Evolutionary conservation across 1,140 invertebrate genomes (phyloP), one percentile per base, ranked within the genome.

Genomic region (Leucophenga varia): DNA sequence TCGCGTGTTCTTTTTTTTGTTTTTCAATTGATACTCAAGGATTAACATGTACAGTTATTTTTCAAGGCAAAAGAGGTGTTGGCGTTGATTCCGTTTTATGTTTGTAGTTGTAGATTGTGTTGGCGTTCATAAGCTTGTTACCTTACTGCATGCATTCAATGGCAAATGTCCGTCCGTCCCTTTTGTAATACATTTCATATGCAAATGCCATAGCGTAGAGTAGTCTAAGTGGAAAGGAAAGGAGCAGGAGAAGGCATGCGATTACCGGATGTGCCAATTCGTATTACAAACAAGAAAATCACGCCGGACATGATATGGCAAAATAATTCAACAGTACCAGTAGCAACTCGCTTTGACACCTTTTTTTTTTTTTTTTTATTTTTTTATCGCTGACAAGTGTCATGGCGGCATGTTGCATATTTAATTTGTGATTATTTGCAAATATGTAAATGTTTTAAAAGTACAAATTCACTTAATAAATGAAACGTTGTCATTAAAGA

Each of bases 1-100:
- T n/a, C n/a, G n/a, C n/a, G n/a, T n/a, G n/a, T n/a, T n/a, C n/a
- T n/a, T n/a, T n/a, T n/a, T n/a, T n/a, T n/a, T 63, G 63, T 61
- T 65, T 67, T 67, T 63, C 63, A 61, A 67, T 67, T 61, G 63
- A 57, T 59, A 63, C 56, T 53, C 44, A 53, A 44, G 63, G 63
- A 67, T 67, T 67, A 67, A 67, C 63, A 67, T 67, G n/a, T n/a
- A n/a, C n/a, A n/a, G n/a, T 67, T 67, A 67, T 67, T 67, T 67
- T 67, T 67, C 63, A 67, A 54, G 39, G 49, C 43, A 47, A 34
- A 45, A 40, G 31, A n/a, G n/a, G n/a, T n/a, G n/a, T n/a, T n/a
- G n/a, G n/a, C n/a, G n/a, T n/a, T n/a, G n/a, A n/a, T n/a, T n/a
- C n/a, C n/a, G n/a, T n/a, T n/a, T n/a, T n/a, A n/a, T n/a, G n/a